Evolutionary conservation across 2,888 invertebrate species (phyloP).

Genomic region (Bimastos eiseni): DNA sequence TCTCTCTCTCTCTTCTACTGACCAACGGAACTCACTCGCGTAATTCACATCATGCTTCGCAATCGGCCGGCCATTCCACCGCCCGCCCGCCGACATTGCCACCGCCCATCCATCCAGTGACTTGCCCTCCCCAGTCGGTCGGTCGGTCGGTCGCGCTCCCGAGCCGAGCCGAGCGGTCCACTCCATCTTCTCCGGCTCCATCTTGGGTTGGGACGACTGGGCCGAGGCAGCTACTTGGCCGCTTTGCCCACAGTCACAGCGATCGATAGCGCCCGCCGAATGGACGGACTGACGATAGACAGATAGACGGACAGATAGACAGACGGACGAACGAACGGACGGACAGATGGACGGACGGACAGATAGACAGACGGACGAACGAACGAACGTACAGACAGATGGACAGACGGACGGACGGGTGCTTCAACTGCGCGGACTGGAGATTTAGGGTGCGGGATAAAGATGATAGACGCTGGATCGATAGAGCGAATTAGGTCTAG

Average conservation of each 20-base stretch:
- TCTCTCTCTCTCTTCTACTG: background rate
- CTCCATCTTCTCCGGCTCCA: too few species aligned
- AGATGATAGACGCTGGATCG: background rate
- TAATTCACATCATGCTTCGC: conserved; percentile 5
- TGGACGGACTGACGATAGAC: background rate
- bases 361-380: too few species aligned
- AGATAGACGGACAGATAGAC: too few species aligned
- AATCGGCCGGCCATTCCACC: background rate
- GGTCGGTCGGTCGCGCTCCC: too few species aligned
- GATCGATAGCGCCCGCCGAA: background rate
- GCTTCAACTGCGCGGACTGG: background rate
- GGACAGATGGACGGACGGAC: too few species aligned
- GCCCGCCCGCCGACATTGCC: background rate
- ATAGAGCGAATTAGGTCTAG: background rate
- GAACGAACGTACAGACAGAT: too few species aligned
- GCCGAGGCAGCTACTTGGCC: background rate
- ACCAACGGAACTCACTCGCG: background rate
- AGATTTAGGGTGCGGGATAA: background rate
- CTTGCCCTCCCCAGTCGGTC: background rate
- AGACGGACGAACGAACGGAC: too few species aligned
- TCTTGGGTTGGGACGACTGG: background rate
- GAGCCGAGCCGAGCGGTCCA: too few species aligned
- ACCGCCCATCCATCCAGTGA: background rate
- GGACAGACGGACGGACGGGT: too few species aligned
- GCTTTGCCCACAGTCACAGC: background rate